Conservation (phyloP, 2,113 vertebrate genomes). For the Hoplias malabaricus region DNA sequence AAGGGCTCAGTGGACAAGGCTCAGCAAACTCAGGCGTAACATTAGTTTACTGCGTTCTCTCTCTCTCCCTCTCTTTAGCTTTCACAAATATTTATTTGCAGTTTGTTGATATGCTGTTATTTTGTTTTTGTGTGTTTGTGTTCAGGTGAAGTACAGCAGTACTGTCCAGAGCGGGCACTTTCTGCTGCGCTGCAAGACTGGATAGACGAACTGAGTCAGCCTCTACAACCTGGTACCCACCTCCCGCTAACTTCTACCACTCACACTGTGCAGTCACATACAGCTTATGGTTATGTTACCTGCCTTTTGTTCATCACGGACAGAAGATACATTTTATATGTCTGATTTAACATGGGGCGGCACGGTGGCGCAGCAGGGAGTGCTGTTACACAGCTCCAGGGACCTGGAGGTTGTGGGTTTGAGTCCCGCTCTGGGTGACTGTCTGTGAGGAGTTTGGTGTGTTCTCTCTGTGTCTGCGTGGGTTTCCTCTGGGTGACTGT, state of each 20-base stretch:
- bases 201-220: conserved; percentile 80
- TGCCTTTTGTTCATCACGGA: neutral
- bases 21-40: neutral
- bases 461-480: no score
- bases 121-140: neutral
- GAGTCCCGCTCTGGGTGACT: no score
- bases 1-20: neutral
- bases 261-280: neutral
- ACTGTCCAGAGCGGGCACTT: conserved; percentile 78
- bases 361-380: no score
- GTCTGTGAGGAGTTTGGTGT: no score
- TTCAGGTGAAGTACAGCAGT: conserved; percentile 68
- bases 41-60: neutral
- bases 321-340: neutral
- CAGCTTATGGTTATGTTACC: neutral
- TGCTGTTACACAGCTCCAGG: no score
- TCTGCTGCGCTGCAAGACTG: conserved; percentile 77
- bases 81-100: no score
- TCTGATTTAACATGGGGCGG: no score
- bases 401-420: no score
- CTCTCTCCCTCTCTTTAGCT: no score
- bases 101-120: no score
- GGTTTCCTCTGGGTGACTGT: no score
- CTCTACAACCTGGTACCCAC: conserved; percentile 75
- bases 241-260: neutral